A percentile compares a stretch with the other conserved stretches of the same genome.
These are phyloP conservation scores for Enteromius fasciolatus DNA, from an alignment of 2,797 vertebrate species.

Conservation along the genomic window DNA sequence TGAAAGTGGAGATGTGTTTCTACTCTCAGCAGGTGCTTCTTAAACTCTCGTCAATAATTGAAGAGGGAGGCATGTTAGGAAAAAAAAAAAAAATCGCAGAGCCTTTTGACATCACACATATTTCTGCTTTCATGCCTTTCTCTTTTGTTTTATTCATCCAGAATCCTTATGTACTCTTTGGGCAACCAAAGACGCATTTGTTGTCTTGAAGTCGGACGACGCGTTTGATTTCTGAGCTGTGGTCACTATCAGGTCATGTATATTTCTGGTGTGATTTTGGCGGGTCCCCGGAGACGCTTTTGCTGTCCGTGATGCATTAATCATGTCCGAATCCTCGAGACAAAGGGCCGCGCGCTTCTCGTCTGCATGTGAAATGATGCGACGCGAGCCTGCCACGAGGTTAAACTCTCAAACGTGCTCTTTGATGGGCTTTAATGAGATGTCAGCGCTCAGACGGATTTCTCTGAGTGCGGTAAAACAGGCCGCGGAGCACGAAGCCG, in stretches of 20 bases:
- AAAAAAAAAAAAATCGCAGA: constrained; percentile 77
- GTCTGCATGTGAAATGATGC: constrained; percentile 29
- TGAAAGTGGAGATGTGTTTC: constrained; percentile 89
- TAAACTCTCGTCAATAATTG: constrained; percentile 95
- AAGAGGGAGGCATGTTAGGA: constrained; percentile 85
- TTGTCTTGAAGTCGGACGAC: constrained; percentile 66
- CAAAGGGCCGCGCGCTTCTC: neutral
- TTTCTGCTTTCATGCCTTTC: constrained; percentile 70
- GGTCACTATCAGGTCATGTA: constrained; percentile 66
- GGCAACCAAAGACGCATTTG: constrained; percentile 73
- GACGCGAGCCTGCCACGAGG: neutral
- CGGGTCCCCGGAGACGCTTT: neutral
- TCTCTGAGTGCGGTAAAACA: neutral
- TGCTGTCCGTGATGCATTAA: constrained; percentile 26
- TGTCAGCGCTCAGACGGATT: constrained; percentile 24
- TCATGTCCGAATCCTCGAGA: constrained; percentile 17
- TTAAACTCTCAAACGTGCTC: constrained; percentile 10
- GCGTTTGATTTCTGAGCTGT: constrained; percentile 63
- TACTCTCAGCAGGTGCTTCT: constrained; percentile 92
- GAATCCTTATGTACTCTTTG: constrained; percentile 53
- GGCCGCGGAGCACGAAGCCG: neutral
- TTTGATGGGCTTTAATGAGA: constrained; percentile 44
- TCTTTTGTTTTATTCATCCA: constrained; percentile 75
- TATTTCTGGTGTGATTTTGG: constrained; percentile 61
- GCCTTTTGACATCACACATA: constrained; percentile 83